Percentiles rank a stretch among this genome's conserved stretches.
phyloP scores from a whole-genome alignment of 1,140 invertebrate species.

The Cardiocondyla obscurior region DNA sequence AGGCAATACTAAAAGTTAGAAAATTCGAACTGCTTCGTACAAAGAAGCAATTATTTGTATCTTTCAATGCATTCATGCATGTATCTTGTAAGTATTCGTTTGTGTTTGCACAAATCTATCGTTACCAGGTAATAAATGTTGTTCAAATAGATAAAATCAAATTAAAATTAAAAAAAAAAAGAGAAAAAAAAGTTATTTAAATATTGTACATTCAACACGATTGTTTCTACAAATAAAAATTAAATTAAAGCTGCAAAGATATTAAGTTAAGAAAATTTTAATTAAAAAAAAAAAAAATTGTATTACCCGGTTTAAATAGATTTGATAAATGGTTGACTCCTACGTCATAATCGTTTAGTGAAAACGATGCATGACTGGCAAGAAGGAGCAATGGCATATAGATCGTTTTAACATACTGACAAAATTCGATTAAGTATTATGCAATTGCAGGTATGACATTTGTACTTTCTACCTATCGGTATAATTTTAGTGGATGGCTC shows the following conservation, averaged over 20 bases:
- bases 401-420: slow-evolving; percentile 54
- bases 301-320: slow-evolving; percentile 56
- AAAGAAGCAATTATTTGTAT: slow-evolving; percentile 12
- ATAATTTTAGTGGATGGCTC: not conserved
- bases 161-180: too few species aligned
- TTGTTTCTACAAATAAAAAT: not conserved
- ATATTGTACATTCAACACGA: not conserved
- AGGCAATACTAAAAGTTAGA: slow-evolving; percentile 27
- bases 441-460: slow-evolving; percentile 18
- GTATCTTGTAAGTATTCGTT: not conserved
- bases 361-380: slow-evolving; percentile 47
- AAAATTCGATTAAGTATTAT: slow-evolving; percentile 30
- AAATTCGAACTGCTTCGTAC: slow-evolving; percentile 13
- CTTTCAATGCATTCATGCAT: slow-evolving; percentile 36
- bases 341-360: slow-evolving; percentile 40
- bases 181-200: too few species aligned
- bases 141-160: too few species aligned
- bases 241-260: not conserved
- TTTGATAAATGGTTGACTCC: slow-evolving; percentile 44
- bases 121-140: slow-evolving; percentile 1
- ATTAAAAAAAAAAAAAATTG: not conserved
- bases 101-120: slow-evolving; percentile 29
- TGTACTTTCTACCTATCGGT: slow-evolving; percentile 20
- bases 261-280: not conserved
- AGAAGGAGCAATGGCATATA: slow-evolving; percentile 39